Evolutionary conservation across 2,888 invertebrate species (phyloP), one percentile per base, ranked within the genome.

Genomic region (Yponomeuta malinellus): DNA sequence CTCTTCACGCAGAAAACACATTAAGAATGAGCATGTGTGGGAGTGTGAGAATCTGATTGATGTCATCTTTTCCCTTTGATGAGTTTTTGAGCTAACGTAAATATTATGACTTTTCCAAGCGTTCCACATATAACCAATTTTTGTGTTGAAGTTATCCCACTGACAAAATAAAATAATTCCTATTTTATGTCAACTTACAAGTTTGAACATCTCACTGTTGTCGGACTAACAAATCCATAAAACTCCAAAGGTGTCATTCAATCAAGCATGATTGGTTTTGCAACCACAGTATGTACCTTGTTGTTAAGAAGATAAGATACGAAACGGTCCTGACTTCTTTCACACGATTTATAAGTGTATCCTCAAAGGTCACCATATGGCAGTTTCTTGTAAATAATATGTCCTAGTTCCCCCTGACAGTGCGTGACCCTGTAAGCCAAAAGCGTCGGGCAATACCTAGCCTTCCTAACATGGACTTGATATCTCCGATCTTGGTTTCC

Each of bases 331-430:
- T 4, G 2, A 5, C 52, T 15, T 59, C 52, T 59, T 59, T 59
- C 52, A 59, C 52, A 59, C 52, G 52, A 59, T 59, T 43, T 59
- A 59, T 59, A 59, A 59, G 15, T 43, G 43, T 59, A 59, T 15
- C 15, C 5, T 15, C 52, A 59, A 59, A 15, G n/a, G 33, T 9
- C 70, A 78, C 85, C 89, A 89, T 84, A 89, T 89, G 89, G 87
- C 78, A 76, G 75, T 73, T 75, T 37, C 29, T 71, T 9, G 33
- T 68, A 76, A 78, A 78, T 80, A 80, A 78, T 76, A 71, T 82
- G 89, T 84, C 87, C 89, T 83, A 86, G 86, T 90, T 91, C 86
- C 84, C 52, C 85, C 83, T 88, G 90, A 89, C 88, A 86, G 43
- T 43, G 43, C 87, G 84, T 88, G 90, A 89, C 90, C 90, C 86